Percentiles rank a stretch among this genome's conserved stretches.
Evolutionary conservation across 2,797 vertebrate species (phyloP).

Genomic region (Arnoldichthys spilopterus): DNA sequence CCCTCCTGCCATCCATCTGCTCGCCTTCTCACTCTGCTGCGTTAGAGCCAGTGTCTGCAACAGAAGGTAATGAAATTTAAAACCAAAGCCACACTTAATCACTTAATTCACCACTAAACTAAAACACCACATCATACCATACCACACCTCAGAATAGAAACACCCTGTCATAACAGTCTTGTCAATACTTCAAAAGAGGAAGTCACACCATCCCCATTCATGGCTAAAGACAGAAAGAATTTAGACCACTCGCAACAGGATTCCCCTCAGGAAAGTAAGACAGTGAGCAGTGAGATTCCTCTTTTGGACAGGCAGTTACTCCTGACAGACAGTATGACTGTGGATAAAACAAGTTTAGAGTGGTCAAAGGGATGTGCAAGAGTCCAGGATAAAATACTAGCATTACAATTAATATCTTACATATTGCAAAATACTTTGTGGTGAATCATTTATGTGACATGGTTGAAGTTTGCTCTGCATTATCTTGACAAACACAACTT

Average conservation of each 20-base stretch:
- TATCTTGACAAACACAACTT: neutral
- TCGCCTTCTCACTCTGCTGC: conserved; percentile 80
- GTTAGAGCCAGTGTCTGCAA: conserved; percentile 87
- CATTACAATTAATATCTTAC: too few species aligned
- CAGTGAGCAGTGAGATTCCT: neutral
- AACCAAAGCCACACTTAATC: neutral
- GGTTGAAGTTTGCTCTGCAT: neutral
- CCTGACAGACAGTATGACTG: neutral
- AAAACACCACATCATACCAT: neutral
- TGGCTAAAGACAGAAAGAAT: neutral
- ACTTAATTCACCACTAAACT: neutral
- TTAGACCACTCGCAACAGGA: neutral
- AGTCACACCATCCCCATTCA: neutral
- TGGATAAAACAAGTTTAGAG: neutral
- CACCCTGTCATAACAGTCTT: neutral
- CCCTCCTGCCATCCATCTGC: conserved; percentile 60
- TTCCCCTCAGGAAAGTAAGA: neutral
- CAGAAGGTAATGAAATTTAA: conserved; percentile 11
- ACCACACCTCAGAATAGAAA: neutral
- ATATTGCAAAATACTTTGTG: neutral
- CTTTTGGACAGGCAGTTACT: neutral
- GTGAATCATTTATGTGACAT: neutral
- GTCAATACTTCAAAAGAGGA: neutral
- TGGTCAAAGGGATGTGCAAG: neutral
- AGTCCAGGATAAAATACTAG: neutral